These are phyloP conservation scores for Notodonta ziczac DNA, from an alignment of 2,888 invertebrate genomes.

Conservation along the genomic window DNA sequence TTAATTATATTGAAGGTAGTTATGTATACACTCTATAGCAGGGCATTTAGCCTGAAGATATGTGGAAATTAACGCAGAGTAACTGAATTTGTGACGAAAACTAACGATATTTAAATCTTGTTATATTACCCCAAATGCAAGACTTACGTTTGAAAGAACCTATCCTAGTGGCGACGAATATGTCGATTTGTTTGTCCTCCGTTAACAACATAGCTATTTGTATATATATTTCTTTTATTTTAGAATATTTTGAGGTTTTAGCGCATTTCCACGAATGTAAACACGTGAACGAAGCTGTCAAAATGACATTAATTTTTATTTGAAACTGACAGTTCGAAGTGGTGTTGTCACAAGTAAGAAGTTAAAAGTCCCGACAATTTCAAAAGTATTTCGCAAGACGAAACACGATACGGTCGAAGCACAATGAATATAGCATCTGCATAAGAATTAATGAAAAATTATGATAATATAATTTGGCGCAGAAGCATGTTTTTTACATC, in stretches of 20 bases:
- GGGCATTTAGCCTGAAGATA: neutral
- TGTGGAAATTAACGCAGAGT: neutral
- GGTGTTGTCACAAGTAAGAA: neutral
- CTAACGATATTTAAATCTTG: neutral
- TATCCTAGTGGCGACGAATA: constrained; percentile 81
- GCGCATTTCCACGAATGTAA: constrained; percentile 2
- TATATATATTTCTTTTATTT: constrained; percentile 16
- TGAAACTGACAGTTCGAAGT: too few species aligned
- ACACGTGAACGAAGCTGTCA: constrained; percentile 19
- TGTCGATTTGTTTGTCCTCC: constrained; percentile 72
- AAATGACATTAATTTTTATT: neutral
- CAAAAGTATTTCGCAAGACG: too few species aligned
- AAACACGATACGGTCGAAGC: too few species aligned
- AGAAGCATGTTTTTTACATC: too few species aligned
- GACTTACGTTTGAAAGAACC: constrained; percentile 85
- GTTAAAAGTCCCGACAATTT: neutral
- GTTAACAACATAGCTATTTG: constrained; percentile 45
- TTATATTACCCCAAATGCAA: neutral
- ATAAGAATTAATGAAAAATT: too few species aligned
- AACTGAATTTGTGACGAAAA: neutral
- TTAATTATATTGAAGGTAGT: too few species aligned
- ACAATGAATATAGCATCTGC: too few species aligned
- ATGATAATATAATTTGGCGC: too few species aligned
- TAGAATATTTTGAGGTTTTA: constrained; percentile 6
- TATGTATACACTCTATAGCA: neutral